phyloP scores from a whole-genome alignment of 2,797 vertebrate species.

The Acropternis orthonyx region DNA sequence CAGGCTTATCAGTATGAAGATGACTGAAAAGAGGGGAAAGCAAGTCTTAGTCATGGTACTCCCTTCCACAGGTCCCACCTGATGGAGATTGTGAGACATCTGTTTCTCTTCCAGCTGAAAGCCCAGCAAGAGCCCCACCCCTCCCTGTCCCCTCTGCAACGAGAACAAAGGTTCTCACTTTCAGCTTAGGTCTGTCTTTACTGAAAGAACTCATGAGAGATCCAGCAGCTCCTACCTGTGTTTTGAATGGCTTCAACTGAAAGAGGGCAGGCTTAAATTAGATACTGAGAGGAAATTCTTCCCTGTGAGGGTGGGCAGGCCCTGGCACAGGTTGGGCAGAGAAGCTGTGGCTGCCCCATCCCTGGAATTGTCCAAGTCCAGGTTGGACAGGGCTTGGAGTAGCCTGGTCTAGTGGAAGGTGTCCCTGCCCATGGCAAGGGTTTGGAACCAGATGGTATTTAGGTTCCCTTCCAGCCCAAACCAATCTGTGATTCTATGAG shows the following conservation, averaged over 20 bases:
- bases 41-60: background rate
- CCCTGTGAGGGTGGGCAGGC: accelerated
- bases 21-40: background rate
- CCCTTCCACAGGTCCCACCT: background rate
- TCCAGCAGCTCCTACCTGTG: background rate
- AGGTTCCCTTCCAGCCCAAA: background rate
- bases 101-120: background rate
- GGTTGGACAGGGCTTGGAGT: accelerated
- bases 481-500: background rate
- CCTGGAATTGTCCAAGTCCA: background rate
- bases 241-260: background rate
- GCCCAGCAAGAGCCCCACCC: background rate
- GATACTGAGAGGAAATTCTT: background rate
- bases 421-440: background rate
- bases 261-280: background rate
- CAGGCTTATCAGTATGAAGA: background rate
- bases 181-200: background rate
- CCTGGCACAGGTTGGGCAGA: background rate
- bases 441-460: background rate
- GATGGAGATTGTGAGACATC: background rate
- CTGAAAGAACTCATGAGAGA: background rate
- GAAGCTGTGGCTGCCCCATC: background rate
- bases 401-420: accelerated
- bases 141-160: background rate
- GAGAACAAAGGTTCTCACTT: background rate